A percentile compares a stretch with the other conserved stretches of the same genome.
Evolutionary conservation across 1,140 invertebrate species (phyloP).

Genomic region (Magallana gigas): DNA sequence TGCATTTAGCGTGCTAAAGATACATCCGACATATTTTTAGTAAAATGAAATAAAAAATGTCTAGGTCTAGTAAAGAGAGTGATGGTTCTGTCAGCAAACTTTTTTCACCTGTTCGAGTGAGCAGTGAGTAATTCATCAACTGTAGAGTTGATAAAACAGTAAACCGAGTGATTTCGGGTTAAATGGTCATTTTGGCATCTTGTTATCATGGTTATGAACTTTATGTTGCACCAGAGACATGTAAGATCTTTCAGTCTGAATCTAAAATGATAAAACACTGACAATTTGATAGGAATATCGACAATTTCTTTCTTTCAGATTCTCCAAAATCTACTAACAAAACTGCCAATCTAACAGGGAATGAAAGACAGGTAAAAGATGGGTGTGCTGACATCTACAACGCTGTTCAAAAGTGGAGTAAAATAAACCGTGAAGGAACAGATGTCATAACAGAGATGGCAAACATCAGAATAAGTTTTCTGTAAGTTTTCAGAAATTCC

Average conservation of each 20-base stretch:
- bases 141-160: slow-evolving; percentile 31
- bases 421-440: slow-evolving; percentile 61
- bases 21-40: background rate
- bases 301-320: slow-evolving; percentile 35
- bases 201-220: no score
- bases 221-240: no score
- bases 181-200: no score
- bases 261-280: no score
- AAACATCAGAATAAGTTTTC: slow-evolving; percentile 71
- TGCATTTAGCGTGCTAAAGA: background rate
- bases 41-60: background rate
- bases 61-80: background rate
- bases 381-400: slow-evolving; percentile 72
- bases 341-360: slow-evolving; percentile 70
- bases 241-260: no score
- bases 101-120: background rate
- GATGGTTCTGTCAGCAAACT: background rate
- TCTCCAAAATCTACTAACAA: slow-evolving; percentile 25
- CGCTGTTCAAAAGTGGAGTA: slow-evolving; percentile 67
- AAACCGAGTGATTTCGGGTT: no score
- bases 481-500: slow-evolving; percentile 60
- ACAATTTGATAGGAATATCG: no score
- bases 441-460: slow-evolving; percentile 70
- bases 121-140: background rate
- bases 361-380: slow-evolving; percentile 72